These are phyloP conservation scores for Euclidia mi DNA, from an alignment of 2,888 invertebrate species.

Conservation along the genomic window DNA sequence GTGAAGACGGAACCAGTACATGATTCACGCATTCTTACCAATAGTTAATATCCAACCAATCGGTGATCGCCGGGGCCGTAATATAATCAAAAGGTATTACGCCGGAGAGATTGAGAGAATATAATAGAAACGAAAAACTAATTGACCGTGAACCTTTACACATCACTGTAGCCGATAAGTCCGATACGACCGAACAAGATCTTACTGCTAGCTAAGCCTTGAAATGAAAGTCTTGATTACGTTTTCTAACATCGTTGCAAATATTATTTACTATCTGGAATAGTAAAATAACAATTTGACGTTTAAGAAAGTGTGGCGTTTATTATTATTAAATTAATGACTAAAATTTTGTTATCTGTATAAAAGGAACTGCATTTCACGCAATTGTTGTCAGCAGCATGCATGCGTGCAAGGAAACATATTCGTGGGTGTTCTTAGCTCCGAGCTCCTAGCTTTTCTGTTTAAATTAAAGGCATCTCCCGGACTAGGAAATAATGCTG, in stretches of 20 bases:
- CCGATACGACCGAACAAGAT: constrained; percentile 53
- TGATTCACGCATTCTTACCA: constrained; percentile 51
- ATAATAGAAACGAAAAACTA: constrained; percentile 40
- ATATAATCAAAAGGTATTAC: background rate
- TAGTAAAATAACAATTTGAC: background rate
- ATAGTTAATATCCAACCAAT: background rate
- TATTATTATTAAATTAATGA: too few species aligned
- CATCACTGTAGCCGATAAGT: constrained; percentile 56
- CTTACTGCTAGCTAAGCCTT: constrained; percentile 57
- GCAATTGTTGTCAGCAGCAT: too few species aligned
- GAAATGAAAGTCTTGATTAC: constrained; percentile 53
- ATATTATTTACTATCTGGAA: constrained; percentile 20
- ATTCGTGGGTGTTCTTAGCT: too few species aligned
- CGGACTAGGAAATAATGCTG: too few species aligned
- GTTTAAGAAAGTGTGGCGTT: too few species aligned
- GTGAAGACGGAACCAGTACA: constrained; percentile 52
- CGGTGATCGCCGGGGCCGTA: background rate
- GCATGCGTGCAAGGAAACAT: too few species aligned
- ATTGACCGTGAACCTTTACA: constrained; percentile 60
- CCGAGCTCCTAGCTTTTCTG: too few species aligned
- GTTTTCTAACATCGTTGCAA: constrained; percentile 39
- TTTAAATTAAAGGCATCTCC: too few species aligned
- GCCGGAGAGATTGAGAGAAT: background rate
- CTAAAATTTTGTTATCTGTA: too few species aligned
- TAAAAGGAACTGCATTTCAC: too few species aligned